Evolutionary conservation across 2,797 vertebrate genomes (phyloP), one percentile per base, ranked within the genome.

Genomic region (Neomorphus geoffroyi): DNA sequence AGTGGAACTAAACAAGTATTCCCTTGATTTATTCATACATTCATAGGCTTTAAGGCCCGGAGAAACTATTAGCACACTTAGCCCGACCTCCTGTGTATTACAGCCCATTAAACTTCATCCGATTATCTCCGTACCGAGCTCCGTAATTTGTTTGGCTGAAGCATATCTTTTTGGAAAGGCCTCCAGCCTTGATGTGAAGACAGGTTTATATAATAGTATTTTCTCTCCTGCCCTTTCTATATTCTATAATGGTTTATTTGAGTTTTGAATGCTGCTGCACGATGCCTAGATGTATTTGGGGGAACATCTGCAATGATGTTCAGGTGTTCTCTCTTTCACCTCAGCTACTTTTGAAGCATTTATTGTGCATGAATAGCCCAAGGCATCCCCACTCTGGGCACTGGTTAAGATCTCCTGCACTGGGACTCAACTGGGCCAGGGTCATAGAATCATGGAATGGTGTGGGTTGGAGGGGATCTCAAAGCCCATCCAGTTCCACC

Each of bases 231-330:
- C 71, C 74, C 81, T 94, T 93, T 91, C 78, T 85, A 66, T 79
- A 70, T 60, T 81, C 78, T 53, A 15, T 91, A 83, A 89, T 64
- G 72, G 85, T 95, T 92, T 94, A 90, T 94, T 71, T 96, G 93
- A 69, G 50, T 73, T 93, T 73, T 73, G 56, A 71, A 60, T 33
- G 56, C 53, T 41, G 74, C 64, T 77, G 67, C 48, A n/a, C 23
- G 21, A 67, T 72, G 86, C 53, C 33, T 19, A 41, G 77, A 32
- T 0, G 2, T 27, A 17, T 89, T 86, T 67, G 6, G n/a, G 56
- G 67, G 30, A 77, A 54, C 74, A 67, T 33, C 53, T 54, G 57
- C 53, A n/a, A 54, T 11, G 83, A 54, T n/a, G 18, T 27, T 84
- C 39, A 45, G n/a, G 51, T 6, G 1, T 64, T 91, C 77, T 94